Evolutionary conservation across 2,113 vertebrate genomes (phyloP).

Genomic region (Etheostoma spectabile): DNA sequence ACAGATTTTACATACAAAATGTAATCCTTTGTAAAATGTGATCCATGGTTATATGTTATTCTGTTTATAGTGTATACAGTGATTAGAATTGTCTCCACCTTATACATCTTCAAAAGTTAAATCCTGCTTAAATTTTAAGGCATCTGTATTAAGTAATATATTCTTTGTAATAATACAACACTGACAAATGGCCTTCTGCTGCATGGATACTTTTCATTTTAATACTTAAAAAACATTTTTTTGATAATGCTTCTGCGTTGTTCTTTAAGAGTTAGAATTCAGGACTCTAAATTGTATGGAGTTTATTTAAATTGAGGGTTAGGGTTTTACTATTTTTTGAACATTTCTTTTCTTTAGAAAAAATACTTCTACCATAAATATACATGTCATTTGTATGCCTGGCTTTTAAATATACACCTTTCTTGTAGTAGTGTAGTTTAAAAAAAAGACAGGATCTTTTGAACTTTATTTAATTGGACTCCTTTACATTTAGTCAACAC

Average conservation of each 20-base stretch:
- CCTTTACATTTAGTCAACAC: not conserved
- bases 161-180: not conserved
- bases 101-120: too few species aligned
- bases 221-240: not conserved
- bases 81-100: too few species aligned
- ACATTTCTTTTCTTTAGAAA: not conserved
- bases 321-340: not conserved
- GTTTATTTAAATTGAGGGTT: not conserved
- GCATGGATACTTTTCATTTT: not conserved
- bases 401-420: not conserved
- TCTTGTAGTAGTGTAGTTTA: not conserved
- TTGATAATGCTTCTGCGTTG: too few species aligned
- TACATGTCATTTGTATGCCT: not conserved
- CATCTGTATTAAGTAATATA: not conserved
- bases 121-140: too few species aligned
- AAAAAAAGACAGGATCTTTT: not conserved
- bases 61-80: too few species aligned
- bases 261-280: not conserved
- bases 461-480: not conserved
- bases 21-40: not conserved
- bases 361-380: not conserved
- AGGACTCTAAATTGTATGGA: not conserved
- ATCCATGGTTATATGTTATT: not conserved
- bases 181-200: not conserved
- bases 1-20: not conserved